Conservation (phyloP, 2,888 invertebrate species). For the Amiota minor region DNA sequence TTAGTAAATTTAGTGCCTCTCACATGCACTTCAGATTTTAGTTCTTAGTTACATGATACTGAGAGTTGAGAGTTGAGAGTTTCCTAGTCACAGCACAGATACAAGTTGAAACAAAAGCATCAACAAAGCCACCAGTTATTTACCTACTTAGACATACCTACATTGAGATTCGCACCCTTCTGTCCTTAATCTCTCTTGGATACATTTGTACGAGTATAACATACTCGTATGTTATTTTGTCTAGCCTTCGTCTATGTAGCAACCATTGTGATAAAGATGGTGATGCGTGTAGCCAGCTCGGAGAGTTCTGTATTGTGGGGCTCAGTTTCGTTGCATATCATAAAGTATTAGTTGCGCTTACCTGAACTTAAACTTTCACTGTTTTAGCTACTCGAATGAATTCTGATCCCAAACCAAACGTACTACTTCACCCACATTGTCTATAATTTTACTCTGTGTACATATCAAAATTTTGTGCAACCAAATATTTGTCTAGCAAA, state of each 20-base stretch:
- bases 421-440: no score
- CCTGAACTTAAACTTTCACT: neutral
- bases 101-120: neutral
- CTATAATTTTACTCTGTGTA: no score
- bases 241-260: no score
- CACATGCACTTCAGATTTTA: neutral
- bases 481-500: conserved; percentile 21
- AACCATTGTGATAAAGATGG: no score
- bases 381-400: neutral
- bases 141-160: conserved; percentile 1
- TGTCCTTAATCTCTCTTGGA: no score
- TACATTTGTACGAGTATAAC: no score
- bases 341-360: neutral
- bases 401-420: no score
- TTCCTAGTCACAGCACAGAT: neutral
- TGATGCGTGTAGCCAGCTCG: neutral
- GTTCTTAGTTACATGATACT: neutral
- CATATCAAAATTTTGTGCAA: conserved; percentile 10
- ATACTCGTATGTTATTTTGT: no score
- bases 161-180: neutral
- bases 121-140: conserved; percentile 6
- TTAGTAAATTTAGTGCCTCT: neutral
- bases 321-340: neutral
- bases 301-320: neutral
- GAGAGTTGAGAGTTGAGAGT: no score